Conservation (phyloP, 1,140 invertebrate species). For the Antheraea pernyi region DNA sequence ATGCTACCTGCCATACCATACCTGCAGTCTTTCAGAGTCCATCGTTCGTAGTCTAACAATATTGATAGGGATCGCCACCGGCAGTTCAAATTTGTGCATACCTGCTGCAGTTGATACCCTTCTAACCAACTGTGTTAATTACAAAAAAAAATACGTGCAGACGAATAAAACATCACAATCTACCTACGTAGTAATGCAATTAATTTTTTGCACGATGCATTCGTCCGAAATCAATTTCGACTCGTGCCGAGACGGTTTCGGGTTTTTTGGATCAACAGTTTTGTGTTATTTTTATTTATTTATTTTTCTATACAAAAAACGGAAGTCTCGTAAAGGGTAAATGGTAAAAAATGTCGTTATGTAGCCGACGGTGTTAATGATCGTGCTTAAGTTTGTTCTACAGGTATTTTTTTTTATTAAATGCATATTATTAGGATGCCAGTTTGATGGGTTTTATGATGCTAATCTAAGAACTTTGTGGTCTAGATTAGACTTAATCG, state of each 20-base stretch:
- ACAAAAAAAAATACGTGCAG: background rate
- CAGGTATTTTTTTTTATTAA: background rate
- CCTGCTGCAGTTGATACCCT: too few relatives aligned
- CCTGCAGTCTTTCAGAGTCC: too few relatives aligned
- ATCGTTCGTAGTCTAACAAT: too few relatives aligned
- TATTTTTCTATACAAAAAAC: background rate
- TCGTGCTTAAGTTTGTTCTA: background rate
- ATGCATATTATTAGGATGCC: background rate
- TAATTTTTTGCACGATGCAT: conserved; percentile 46
- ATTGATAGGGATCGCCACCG: too few relatives aligned
- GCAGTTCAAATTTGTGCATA: too few relatives aligned
- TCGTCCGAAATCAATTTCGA: conserved; percentile 52
- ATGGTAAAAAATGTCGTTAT: background rate
- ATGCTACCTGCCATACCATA: too few relatives aligned
- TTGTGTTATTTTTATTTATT: background rate
- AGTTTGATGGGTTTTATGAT: background rate
- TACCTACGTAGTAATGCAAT: conserved; percentile 30
- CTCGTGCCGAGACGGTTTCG: conserved; percentile 41
- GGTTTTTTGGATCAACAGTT: conserved; percentile 12
- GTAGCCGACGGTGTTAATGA: background rate
- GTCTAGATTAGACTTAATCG: background rate
- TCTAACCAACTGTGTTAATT: too few relatives aligned
- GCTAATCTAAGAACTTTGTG: background rate
- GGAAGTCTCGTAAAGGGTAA: background rate
- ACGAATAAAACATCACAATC: conserved; percentile 17